Percentiles rank a stretch among this genome's conserved stretches.
phyloP scores from a whole-genome alignment of 2,797 vertebrate genomes.

The Capromys pilorides region DNA sequence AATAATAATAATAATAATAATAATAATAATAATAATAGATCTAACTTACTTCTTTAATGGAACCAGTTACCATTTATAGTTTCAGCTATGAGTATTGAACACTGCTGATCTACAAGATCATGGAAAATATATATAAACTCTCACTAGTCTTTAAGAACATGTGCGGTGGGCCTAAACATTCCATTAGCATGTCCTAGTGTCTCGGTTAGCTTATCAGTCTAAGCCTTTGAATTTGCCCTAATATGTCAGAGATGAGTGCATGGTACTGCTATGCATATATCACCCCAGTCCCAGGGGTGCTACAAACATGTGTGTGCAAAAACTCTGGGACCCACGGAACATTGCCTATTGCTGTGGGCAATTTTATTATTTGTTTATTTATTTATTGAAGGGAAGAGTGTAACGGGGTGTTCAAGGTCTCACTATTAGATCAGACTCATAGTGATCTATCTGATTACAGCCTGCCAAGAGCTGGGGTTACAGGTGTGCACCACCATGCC shows the following conservation, averaged over 20 bases:
- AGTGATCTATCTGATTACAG: too few species aligned
- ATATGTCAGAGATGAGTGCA: background rate
- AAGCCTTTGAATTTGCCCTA: background rate
- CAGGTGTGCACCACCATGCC: too few species aligned
- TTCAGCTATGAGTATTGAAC: conserved; percentile 48
- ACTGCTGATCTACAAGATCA: conserved; percentile 31
- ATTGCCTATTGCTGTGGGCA: too few species aligned
- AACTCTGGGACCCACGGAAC: background rate
- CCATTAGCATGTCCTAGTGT: background rate
- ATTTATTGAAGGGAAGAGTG: too few species aligned
- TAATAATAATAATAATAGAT: background rate
- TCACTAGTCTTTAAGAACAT: conserved; percentile 44
- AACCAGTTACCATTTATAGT: conserved; percentile 45
- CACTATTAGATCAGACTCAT: too few species aligned
- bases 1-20: too few species aligned
- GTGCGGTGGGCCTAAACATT: background rate
- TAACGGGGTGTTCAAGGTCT: too few species aligned
- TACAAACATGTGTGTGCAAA: too few species aligned
- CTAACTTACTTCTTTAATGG: conserved; percentile 66
- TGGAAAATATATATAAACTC: too few species aligned
- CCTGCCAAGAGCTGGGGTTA: too few species aligned
- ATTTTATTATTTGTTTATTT: too few species aligned
- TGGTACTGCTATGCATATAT: fast-evolving
- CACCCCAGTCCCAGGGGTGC: background rate
- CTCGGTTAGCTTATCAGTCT: background rate